phyloP scores from a whole-genome alignment of 1,140 invertebrate species.

The Phenacoccus solenopsis region DNA sequence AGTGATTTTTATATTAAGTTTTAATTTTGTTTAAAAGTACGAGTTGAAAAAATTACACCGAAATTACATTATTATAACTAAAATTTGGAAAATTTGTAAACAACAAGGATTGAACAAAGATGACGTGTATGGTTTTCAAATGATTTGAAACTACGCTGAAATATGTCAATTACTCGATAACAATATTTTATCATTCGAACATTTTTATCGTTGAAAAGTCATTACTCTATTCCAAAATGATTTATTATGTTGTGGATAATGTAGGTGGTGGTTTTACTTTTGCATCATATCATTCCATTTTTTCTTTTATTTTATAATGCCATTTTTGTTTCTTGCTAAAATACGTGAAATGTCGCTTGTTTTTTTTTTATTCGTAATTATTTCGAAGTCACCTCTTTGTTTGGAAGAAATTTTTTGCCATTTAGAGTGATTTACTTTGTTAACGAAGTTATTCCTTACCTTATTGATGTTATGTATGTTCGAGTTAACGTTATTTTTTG shows the following conservation, averaged over 20 bases:
- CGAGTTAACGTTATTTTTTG: not conserved
- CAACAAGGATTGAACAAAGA: not conserved
- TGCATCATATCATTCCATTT: not conserved
- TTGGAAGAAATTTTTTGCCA: not conserved
- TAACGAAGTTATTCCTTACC: not conserved
- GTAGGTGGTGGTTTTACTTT: not conserved
- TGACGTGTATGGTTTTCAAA: not conserved
- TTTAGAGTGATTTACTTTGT: not conserved
- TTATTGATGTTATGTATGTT: not conserved
- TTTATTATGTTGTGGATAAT: not conserved
- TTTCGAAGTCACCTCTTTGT: too few relatives aligned
- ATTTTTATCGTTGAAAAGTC: not conserved
- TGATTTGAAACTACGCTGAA: not conserved
- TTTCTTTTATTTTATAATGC: constrained; percentile 3
- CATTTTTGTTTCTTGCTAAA: not conserved
- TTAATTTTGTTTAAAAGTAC: not conserved
- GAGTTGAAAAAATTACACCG: not conserved
- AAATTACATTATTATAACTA: not conserved
- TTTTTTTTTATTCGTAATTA: too few relatives aligned
- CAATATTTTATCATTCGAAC: not conserved
- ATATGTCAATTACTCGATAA: not conserved
- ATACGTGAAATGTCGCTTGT: not conserved
- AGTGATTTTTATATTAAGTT: constrained; percentile 3
- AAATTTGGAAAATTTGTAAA: not conserved
- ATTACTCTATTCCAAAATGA: not conserved